Evolutionary conservation across 2,888 invertebrate species (phyloP).

Genomic region (Pseudolycoriella hygida): DNA sequence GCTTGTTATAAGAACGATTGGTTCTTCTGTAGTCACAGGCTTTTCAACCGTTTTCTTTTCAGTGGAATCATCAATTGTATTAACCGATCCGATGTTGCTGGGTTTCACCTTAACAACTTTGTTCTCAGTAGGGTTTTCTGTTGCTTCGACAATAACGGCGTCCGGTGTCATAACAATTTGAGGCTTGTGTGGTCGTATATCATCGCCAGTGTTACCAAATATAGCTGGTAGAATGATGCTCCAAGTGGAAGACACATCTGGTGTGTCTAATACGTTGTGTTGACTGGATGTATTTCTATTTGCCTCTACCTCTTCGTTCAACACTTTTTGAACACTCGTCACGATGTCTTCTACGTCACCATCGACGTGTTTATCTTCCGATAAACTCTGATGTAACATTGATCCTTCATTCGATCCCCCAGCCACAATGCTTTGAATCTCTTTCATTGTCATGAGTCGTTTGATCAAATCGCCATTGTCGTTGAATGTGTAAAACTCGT

Average conservation of each 20-base stretch:
- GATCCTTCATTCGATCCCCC: slow-evolving; percentile 55
- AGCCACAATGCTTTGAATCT: slow-evolving; percentile 72
- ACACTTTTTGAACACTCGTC: slow-evolving; percentile 63
- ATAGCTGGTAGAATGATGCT: slow-evolving; percentile 66
- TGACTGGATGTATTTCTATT: slow-evolving; percentile 31
- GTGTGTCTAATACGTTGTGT: slow-evolving; percentile 43
- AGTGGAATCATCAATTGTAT: not conserved
- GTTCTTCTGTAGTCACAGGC: not conserved
- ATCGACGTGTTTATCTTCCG: slow-evolving; percentile 4
- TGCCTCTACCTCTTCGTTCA: slow-evolving; percentile 56
- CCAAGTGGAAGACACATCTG: slow-evolving; percentile 61
- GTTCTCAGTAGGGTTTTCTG: not conserved
- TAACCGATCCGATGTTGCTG: too few species aligned
- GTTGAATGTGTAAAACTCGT: slow-evolving; percentile 76
- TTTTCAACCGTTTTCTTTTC: not conserved
- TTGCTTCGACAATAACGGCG: slow-evolving; percentile 24
- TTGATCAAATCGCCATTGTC: slow-evolving; percentile 68
- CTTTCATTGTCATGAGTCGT: slow-evolving; percentile 65
- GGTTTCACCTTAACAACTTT: not conserved
- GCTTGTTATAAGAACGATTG: not conserved
- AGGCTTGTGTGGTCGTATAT: slow-evolving; percentile 37
- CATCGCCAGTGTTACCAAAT: slow-evolving; percentile 50
- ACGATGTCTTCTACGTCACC: slow-evolving; percentile 59
- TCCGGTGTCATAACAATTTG: slow-evolving; percentile 29
- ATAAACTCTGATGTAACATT: slow-evolving; percentile 23